phyloP scores from a whole-genome alignment of 2,888 invertebrate species.

The Plebejus argus region DNA sequence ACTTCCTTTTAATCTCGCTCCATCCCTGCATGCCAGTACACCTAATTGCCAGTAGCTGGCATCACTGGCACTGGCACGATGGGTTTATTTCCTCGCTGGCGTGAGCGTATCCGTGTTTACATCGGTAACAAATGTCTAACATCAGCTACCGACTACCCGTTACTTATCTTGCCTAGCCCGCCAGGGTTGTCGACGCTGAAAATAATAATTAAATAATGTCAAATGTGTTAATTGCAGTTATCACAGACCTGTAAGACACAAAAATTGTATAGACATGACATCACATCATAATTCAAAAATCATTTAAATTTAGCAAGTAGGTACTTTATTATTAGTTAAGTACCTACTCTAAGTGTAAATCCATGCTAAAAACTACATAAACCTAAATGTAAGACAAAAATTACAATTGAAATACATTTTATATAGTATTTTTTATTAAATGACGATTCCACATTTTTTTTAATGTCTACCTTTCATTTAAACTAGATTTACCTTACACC shows the following conservation, averaged over 20 bases:
- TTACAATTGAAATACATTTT: too few species aligned
- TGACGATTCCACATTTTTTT: too few species aligned
- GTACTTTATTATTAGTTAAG: too few species aligned
- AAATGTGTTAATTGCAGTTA: background rate
- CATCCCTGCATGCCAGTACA: background rate
- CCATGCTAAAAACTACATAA: too few species aligned
- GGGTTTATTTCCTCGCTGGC: slow-evolving; percentile 24
- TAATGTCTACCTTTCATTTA: too few species aligned
- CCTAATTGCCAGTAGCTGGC: slow-evolving; percentile 1
- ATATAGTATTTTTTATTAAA: too few species aligned
- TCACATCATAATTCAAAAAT: too few species aligned
- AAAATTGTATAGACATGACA: too few species aligned
- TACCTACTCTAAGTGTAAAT: too few species aligned
- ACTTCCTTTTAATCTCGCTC: background rate
- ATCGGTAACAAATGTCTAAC: slow-evolving; percentile 78
- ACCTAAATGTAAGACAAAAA: too few species aligned
- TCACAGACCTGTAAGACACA: too few species aligned
- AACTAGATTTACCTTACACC: background rate
- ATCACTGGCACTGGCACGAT: slow-evolving; percentile 14
- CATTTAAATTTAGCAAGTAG: too few species aligned
- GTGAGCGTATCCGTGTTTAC: slow-evolving; percentile 57
- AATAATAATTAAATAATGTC: background rate
- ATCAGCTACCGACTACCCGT: slow-evolving; percentile 65
- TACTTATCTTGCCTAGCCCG: slow-evolving; percentile 61
- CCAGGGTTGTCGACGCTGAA: slow-evolving; percentile 51